Percentiles rank a stretch among this genome's conserved stretches.
These are phyloP conservation scores for Trissolcus basalis DNA, from an alignment of 1,140 invertebrate species.

Conservation along the genomic window DNA sequence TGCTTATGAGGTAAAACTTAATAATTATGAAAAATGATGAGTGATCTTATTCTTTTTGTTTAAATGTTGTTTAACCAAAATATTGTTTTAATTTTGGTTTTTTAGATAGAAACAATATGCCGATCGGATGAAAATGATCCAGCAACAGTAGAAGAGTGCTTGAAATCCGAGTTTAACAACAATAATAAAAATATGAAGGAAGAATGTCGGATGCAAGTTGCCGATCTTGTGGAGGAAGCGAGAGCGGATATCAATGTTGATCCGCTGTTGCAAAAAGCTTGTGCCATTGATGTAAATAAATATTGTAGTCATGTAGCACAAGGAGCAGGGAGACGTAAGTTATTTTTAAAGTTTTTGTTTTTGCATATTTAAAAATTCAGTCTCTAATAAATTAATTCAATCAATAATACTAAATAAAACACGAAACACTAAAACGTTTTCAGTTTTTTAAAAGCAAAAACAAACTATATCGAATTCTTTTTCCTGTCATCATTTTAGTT, in stretches of 20 bases:
- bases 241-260: constrained; percentile 90
- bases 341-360: constrained; percentile 14
- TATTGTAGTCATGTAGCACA: constrained; percentile 88
- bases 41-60: too few relatives aligned
- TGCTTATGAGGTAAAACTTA: constrained; percentile 74
- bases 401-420: too few relatives aligned
- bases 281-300: constrained; percentile 87
- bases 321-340: constrained; percentile 90
- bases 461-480: too few relatives aligned
- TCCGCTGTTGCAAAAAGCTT: constrained; percentile 86
- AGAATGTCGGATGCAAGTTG: constrained; percentile 87
- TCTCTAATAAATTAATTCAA: too few relatives aligned
- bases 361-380: constrained; percentile 8
- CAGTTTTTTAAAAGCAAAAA: too few relatives aligned
- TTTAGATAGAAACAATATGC: constrained; percentile 74
- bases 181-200: constrained; percentile 82
- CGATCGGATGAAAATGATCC: constrained; percentile 71
- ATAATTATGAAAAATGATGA: background rate
- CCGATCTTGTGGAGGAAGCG: constrained; percentile 86
- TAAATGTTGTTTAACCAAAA: background rate
- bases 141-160: constrained; percentile 88
- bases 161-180: constrained; percentile 85
- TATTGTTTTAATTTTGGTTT: constrained; percentile 3
- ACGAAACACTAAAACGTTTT: too few relatives aligned
- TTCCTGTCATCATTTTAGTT: too few relatives aligned